Base-by-base conservation (phyloP, 2,888 invertebrate genomes). In the Candidula unifasciata region DNA sequence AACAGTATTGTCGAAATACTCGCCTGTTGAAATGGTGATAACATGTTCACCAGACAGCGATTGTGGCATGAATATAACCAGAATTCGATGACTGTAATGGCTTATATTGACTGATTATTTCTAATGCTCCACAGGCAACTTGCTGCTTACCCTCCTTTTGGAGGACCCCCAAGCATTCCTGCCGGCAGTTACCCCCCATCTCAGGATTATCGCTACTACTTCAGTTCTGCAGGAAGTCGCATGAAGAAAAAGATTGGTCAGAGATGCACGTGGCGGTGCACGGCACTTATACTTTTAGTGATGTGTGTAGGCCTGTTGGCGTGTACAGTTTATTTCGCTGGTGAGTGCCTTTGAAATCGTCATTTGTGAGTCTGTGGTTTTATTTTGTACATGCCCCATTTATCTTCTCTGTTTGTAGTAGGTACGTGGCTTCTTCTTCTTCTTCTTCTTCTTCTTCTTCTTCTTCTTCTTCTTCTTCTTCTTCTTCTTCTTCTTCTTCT, bases 251-350 rank as follows among this genome's bases (percentile, higher is more conserved):
- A 92, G 82, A 85, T 93, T 37, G 89, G 89, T 91, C 89, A 91
- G 85, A 87, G 90, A 33, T 98, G 98, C 95, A 97, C 97, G 93
- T 98, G 98, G 98, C 97, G 97, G 95, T 98, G 98, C 94, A 96
- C 97, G 94, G 97, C 97, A 94, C 97, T 98, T 94, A 96, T 97
- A 92, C 96, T 98, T 95, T 97, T 98, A 94, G 95, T 98, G 94
- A 95, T 98, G 92, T 96, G 97, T 93, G 97, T 98, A 93, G 96
- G 97, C 92, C 95, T 98, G 93, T 96, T 97, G 92, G 97, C 97
- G 90, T 97, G 97, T 96, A 96, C 98, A 94, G 97, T 97, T 91
- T 98, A 98, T 95, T 97, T 98, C 95, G 97, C 97, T 95, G 97
- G 98, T 98, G 95, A 96, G 96, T 88, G 24, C 18, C 24, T 52